A percentile compares a stretch with the other conserved stretches of the same genome.
phyloP scores from a whole-genome alignment of 2,797 vertebrate species.

The Hypotaenidia okinawae region DNA sequence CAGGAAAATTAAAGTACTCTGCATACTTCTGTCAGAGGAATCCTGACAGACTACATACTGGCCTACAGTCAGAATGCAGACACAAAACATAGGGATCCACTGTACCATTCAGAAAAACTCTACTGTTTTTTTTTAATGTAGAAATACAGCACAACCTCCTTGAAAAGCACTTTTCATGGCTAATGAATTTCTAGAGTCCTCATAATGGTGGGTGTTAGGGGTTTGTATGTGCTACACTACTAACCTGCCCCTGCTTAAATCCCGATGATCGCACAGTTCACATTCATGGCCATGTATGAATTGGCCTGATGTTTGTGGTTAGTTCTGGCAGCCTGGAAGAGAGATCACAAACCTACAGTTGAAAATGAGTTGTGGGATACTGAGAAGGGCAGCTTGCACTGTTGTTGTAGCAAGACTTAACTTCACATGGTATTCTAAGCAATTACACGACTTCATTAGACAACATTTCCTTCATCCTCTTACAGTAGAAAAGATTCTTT shows the following conservation, averaged over 20 bases:
- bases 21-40: background rate
- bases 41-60: background rate
- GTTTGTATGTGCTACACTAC: background rate
- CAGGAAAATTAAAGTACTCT: background rate
- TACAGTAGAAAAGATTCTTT: background rate
- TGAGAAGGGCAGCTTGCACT: background rate
- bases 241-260: background rate
- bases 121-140: background rate
- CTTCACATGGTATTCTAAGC: background rate
- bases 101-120: background rate
- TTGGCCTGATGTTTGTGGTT: background rate
- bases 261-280: background rate
- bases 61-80: background rate
- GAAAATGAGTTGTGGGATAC: background rate
- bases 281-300: background rate
- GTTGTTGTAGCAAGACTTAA: background rate
- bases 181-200: background rate
- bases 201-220: fast-evolving
- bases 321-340: background rate
- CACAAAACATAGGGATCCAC: background rate
- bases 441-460: background rate
- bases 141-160: background rate
- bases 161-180: background rate
- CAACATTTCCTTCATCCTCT: background rate
- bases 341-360: background rate